Base-by-base conservation (phyloP, 2,888 invertebrate species). In the Myopa tessellatipennis region DNA sequence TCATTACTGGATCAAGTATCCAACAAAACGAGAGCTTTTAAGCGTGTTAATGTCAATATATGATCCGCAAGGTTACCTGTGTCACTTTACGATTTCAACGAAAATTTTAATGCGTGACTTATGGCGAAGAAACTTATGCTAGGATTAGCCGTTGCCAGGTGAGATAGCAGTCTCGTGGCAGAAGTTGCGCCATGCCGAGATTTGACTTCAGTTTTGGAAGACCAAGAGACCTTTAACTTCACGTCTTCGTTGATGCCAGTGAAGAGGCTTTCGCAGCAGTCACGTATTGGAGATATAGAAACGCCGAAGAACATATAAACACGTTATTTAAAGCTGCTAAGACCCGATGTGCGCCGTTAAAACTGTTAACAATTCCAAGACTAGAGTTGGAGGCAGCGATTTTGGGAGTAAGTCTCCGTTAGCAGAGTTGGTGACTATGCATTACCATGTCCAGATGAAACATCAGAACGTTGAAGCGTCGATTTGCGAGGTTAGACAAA, bases 391-490 rank as follows among this genome's bases (percentile, higher is more conserved):
- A 61, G 16, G 74, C 52, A n/a, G 74, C 61, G 16, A 45, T 61
- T 10, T 16, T 74, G 40, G 61, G 74, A 26, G 52, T 74, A 7
- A 50, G 65, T 3, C 58, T 58, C 10, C 6, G n/a, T 69, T 80
- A 36, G 58, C 78, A 6, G 6, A 50, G 4, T 52, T 78, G 6
- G 18, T 78, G 3, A 50, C 74, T 7, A 10, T 16, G 14, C 60
- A 78, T 55, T 12, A 68, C 18, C 74, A 78, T 18, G 16, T 14
- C 10, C 52, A 34, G 61, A 76, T 78, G 74, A 76, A 78, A n/a
- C 77, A 80, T 16, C 75, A 80, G 70, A 80, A 77, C 52, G 38
- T 40, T 18, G 80, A 75, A 69, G 72, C 73, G 4, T 55, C 75
- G 16, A 69, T 80, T 12, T 69, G 77, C 12, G 75, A 77, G 26